Conservation (phyloP, 2,797 vertebrate genomes). For the Lithobates sylvaticus region DNA sequence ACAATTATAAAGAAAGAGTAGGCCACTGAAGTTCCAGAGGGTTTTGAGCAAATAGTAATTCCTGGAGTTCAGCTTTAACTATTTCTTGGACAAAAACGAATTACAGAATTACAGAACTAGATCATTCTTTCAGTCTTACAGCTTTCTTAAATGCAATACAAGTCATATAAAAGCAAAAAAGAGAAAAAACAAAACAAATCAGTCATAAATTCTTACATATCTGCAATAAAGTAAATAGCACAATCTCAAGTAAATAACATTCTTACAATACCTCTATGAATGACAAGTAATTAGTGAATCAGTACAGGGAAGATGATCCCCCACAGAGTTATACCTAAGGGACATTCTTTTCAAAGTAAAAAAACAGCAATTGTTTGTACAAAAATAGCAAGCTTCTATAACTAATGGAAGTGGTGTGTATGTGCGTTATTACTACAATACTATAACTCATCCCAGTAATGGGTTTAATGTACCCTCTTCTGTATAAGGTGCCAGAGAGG, state of each 20-base stretch:
- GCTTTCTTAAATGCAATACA: too few species aligned
- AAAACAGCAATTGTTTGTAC: conserved; percentile 46
- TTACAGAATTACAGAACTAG: too few species aligned
- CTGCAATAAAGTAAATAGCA: conserved; percentile 25
- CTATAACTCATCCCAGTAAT: not conserved
- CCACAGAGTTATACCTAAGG: conserved; percentile 20
- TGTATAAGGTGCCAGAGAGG: not conserved
- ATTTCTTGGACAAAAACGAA: too few species aligned
- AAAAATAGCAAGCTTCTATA: conserved; percentile 43
- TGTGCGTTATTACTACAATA: conserved; percentile 10
- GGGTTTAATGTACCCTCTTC: not conserved
- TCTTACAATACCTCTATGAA: conserved; percentile 29
- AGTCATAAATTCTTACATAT: conserved; percentile 6
- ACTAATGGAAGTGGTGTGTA: not conserved
- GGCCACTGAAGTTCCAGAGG: too few species aligned
- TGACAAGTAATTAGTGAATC: conserved; percentile 32
- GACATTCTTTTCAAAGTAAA: conserved; percentile 39
- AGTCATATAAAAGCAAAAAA: too few species aligned
- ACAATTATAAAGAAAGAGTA: too few species aligned
- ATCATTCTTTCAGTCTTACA: too few species aligned
- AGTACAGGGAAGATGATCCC: conserved; percentile 26
- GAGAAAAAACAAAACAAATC: too few species aligned
- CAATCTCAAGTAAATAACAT: conserved; percentile 23
- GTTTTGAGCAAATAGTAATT: too few species aligned
- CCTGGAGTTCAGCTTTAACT: too few species aligned